Percentiles rank a stretch among this genome's conserved stretches.
These are phyloP conservation scores for Coturnix japonica DNA, from an alignment of 2,113 vertebrate species.

Conservation along the genomic window DNA sequence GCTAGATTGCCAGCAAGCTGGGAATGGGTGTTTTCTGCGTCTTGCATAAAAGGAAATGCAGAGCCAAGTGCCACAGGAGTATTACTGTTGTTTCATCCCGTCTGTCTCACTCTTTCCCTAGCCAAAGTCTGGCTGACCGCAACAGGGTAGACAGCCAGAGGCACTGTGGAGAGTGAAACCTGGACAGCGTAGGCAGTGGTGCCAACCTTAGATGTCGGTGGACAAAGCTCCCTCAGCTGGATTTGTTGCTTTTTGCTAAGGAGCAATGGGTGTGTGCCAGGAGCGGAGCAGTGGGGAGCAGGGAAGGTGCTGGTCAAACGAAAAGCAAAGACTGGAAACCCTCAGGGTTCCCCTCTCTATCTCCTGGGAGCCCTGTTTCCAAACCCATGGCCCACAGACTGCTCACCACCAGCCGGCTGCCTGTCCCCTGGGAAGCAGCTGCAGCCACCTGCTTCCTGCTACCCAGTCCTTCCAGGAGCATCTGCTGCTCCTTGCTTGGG, in stretches of 20 bases:
- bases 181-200: not conserved
- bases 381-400: not conserved
- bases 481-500: not conserved
- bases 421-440: not conserved
- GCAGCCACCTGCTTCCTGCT: not conserved
- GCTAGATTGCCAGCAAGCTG: not conserved
- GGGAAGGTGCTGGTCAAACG: not conserved
- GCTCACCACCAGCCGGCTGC: not conserved
- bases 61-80: conserved; percentile 57
- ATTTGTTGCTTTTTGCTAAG: not conserved
- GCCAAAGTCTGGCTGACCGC: conserved; percentile 10
- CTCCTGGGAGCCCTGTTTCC: not conserved
- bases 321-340: not conserved
- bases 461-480: not conserved
- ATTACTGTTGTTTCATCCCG: conserved; percentile 32
- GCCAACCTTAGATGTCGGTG: not conserved
- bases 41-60: not conserved
- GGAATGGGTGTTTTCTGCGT: not conserved
- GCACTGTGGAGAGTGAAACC: not conserved
- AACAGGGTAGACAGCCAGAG: conserved; percentile 3
- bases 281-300: not conserved
- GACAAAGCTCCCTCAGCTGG: not conserved
- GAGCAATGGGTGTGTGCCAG: not conserved
- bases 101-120: conserved; percentile 15
- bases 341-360: not conserved